phyloP scores from a whole-genome alignment of 2,888 invertebrate genomes.

The Cordilura impudica region DNA sequence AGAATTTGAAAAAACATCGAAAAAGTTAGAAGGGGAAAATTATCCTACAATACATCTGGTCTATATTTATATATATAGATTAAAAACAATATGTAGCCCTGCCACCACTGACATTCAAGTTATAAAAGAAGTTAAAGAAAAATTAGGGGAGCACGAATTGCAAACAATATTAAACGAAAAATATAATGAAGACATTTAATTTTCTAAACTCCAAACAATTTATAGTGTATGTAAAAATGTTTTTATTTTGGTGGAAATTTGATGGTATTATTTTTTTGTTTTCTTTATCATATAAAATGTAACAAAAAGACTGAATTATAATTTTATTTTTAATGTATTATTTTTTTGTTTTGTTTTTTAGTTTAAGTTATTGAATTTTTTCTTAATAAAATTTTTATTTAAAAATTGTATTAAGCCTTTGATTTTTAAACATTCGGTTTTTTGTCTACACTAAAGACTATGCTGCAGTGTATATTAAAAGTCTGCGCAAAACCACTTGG shows the following conservation, averaged over 20 bases:
- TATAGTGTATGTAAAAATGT: slow-evolving; percentile 8
- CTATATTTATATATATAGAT: neutral
- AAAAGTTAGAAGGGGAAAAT: too few relatives aligned
- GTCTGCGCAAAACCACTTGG: too few relatives aligned
- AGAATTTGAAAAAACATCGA: too few relatives aligned
- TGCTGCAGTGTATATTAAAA: too few relatives aligned
- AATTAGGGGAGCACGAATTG: slow-evolving; percentile 13
- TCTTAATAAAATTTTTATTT: slow-evolving; percentile 3
- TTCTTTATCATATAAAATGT: slow-evolving; percentile 28
- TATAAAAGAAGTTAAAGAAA: neutral
- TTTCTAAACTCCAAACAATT: slow-evolving; percentile 28
- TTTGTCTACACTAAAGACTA: too few relatives aligned
- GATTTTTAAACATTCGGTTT: neutral
- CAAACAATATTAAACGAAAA: slow-evolving; percentile 23
- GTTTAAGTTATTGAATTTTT: neutral
- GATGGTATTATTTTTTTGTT: slow-evolving; percentile 24
- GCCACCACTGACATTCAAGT: neutral
- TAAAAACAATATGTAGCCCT: neutral
- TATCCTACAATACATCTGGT: too few relatives aligned
- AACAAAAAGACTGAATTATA: slow-evolving; percentile 27
- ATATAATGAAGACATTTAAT: slow-evolving; percentile 26
- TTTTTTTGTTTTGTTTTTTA: too few relatives aligned
- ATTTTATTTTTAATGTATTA: too few relatives aligned
- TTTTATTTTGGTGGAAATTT: slow-evolving; percentile 13
- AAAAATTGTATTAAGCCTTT: neutral